Evolutionary conservation across 2,113 vertebrate species (phyloP).

Genomic region (Ammodramus savannarum): DNA sequence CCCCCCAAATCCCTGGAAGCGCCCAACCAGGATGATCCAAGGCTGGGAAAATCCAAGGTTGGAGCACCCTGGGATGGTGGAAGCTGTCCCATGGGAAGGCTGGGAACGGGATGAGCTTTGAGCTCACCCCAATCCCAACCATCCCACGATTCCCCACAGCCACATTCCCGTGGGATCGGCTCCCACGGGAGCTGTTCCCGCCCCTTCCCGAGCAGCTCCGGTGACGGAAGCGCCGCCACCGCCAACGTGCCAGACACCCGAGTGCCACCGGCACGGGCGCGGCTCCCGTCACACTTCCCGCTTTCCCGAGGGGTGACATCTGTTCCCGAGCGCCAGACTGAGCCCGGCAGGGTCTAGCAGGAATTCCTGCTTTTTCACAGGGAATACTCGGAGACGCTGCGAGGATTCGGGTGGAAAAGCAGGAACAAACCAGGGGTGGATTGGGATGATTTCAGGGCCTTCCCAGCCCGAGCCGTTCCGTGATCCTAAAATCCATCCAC

Average conservation of each 20-base stretch:
- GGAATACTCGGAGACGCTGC: rapidly evolving
- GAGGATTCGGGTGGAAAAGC: neutral
- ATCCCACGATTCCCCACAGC: rapidly evolving
- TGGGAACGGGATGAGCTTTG: neutral
- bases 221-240: neutral
- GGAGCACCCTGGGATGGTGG: neutral
- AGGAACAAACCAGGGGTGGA: neutral
- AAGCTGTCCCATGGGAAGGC: rapidly evolving
- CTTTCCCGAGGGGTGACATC: neutral
- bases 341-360: neutral
- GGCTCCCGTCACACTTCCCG: neutral
- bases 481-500: rapidly evolving
- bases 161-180: rapidly evolving
- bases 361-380: neutral
- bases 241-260: neutral
- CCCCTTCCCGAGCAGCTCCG: neutral
- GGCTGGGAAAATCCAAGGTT: too few relatives aligned
- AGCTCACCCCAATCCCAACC: neutral
- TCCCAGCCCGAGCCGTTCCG: neutral
- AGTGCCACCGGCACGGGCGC: neutral
- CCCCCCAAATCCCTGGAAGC: neutral
- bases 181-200: neutral
- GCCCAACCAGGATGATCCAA: too few relatives aligned
- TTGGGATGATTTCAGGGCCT: neutral
- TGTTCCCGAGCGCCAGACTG: neutral